Percentiles rank a stretch among this genome's conserved stretches.
These are phyloP conservation scores for Thermophis baileyi DNA, from an alignment of 2,113 vertebrate genomes.

Conservation along the genomic window DNA sequence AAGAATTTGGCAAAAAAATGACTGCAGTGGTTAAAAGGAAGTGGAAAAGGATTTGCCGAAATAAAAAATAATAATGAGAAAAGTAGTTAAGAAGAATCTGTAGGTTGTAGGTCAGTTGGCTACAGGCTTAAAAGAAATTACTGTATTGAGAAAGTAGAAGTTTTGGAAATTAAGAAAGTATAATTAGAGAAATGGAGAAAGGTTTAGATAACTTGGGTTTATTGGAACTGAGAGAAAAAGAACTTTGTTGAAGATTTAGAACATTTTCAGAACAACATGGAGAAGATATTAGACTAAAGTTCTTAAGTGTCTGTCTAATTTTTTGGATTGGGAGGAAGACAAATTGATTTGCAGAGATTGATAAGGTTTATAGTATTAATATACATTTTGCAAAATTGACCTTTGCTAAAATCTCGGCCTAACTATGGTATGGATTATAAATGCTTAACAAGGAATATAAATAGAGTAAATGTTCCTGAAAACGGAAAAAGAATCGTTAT, in stretches of 20 bases:
- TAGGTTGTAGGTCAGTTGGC: not conserved
- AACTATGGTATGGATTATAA: no score
- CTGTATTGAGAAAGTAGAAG: not conserved
- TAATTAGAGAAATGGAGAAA: not conserved
- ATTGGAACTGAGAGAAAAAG: not conserved
- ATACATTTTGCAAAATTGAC: no score
- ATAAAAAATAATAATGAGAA: not conserved
- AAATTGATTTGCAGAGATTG: no score
- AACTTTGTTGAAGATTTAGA: not conserved
- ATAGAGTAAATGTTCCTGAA: no score
- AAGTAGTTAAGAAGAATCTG: not conserved
- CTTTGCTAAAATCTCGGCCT: no score
- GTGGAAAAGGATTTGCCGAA: not conserved
- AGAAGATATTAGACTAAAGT: no score
- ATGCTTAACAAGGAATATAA: no score
- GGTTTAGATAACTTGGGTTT: not conserved
- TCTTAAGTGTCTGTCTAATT: no score
- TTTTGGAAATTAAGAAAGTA: not conserved
- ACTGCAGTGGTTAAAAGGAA: not conserved
- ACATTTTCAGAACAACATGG: no score
- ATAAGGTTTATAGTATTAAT: no score
- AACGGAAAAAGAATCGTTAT: no score
- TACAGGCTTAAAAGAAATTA: not conserved
- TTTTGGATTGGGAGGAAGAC: no score
- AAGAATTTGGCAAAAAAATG: not conserved